Evolutionary conservation across 2,113 vertebrate genomes (phyloP), one percentile per base, ranked within the genome.

Genomic region (Tamias sibiricus): DNA sequence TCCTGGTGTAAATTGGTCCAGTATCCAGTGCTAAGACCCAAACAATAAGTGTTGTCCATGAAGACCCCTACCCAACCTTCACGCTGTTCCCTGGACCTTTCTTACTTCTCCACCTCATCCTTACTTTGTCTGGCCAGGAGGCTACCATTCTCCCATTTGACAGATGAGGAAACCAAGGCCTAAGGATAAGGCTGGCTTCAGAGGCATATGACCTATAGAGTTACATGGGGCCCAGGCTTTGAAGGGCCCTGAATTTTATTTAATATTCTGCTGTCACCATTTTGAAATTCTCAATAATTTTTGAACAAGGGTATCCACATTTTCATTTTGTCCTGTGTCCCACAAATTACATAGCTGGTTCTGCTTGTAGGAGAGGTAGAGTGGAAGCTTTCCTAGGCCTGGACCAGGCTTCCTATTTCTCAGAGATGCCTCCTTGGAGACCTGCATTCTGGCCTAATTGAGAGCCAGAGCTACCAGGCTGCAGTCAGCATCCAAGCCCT

Each of bases 401-500:
- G 62, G 32, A 72, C 69, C 35, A 91, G 86, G 66, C 87, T 87
- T 89, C 42, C 40, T 72, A 59, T 30, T 66, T 76, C 84, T 22
- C 5, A 42, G 17, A 24, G 57, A 40, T 26, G 86, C 68, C 62
- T 91, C 64, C 82, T 83, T 28, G 86, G 83, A 90, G 35, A 30
- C 68, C 66, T 49, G 85, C 42, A 79, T 44, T 42, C 59, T 77
- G 52, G 52, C 47, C 64, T 2, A 8, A 20, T 75, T 3, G 1
- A 86, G 6, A 85, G 24, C 81, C 44, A 54, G 72, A 88, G 97
- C 74, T 79, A 42, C 22, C 62, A 80, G 75, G 71, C 71, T 91
- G 83, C 44, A 11, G 62, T 94, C 92, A 91, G 89, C 91, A 88
- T 90, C 82, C 47, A n/a, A 88, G 85, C 19, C 71, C 75, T 80